Base-by-base conservation (phyloP, 2,113 vertebrate species). In the Myiagra hebetior region DNA sequence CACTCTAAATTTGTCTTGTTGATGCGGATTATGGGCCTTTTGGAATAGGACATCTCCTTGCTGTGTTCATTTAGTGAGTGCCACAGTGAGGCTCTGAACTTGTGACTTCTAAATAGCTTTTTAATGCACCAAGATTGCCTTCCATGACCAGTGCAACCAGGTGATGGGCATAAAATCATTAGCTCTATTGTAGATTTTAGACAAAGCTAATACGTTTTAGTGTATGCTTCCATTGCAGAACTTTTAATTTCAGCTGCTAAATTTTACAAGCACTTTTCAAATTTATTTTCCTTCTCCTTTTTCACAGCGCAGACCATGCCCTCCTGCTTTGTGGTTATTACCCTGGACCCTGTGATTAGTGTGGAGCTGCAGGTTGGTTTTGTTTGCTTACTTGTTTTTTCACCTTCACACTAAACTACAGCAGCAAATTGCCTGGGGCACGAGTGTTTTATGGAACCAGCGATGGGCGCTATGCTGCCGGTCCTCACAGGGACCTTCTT, bases 351-450 rank as follows among this genome's bases (percentile, higher is more conserved):
- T 46, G 89, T 60, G 88, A 97, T 89, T 87, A 80, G 88, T 7
- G 10, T 15, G 56, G 70, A 64, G 55, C 16, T 94, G 81, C 69
- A 63, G 62, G 12, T 27, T 80, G 30, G 7, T 50, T 77, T 89
- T 76, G 22, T 77, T 88, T 55, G 59, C 46, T 91, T 26, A 11
- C 46, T 67, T 67, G 30, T 73, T 94, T 89, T 97, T 95, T 80
- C 96, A 91, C 59, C 90, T 89, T 97, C 86, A 60, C 93, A 86
- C 74, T 92, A 88, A 96, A 92, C 70, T 89, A 91, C 85, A 93
- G 50, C 47, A 52, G 74, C 35, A 41, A 79, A 89, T 50, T 89
- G 92, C 57, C 53, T 2, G 2, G 62, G 79, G 62, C 72, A 69
- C 2, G 16, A 60, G 65, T 47, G 85, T 33, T 92, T 93, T 52